These are phyloP conservation scores for Semnornis frantzii DNA, from an alignment of 2,113 vertebrate genomes.

Conservation along the genomic window DNA sequence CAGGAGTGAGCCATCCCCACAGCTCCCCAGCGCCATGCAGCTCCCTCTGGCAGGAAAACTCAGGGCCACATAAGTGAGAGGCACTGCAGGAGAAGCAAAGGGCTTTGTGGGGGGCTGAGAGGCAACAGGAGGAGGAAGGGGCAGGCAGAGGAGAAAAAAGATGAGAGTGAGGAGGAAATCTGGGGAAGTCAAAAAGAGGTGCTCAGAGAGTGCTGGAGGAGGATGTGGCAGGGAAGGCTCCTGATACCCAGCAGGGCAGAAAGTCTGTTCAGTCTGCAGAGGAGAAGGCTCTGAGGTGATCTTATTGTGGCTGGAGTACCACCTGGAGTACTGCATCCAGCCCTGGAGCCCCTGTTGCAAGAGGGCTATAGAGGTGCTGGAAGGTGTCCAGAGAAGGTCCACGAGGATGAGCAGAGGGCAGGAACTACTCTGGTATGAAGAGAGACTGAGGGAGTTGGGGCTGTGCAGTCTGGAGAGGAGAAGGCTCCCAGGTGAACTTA, in stretches of 20 bases:
- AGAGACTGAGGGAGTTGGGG: no score
- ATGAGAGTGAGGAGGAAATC: not conserved
- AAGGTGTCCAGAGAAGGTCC: no score
- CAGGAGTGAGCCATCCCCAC: rapidly evolving
- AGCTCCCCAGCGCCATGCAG: not conserved
- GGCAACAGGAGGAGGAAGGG: not conserved
- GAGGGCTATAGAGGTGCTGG: no score
- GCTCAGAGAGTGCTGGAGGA: not conserved
- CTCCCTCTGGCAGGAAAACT: not conserved
- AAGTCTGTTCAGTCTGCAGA: not conserved
- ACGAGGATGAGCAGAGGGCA: no score
- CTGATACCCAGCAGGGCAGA: not conserved
- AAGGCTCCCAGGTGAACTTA: no score
- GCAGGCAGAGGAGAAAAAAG: not conserved
- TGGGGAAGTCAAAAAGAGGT: not conserved
- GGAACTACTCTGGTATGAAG: no score
- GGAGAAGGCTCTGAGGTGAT: no score
- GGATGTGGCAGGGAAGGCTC: not conserved
- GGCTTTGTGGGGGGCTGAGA: not conserved
- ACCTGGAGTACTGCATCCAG: no score
- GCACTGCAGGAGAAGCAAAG: not conserved
- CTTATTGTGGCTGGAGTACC: no score
- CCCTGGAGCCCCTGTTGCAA: no score
- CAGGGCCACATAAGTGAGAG: rapidly evolving
- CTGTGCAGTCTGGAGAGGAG: no score